Conservation (phyloP, 2,797 vertebrate species). For the Schizothorax lantsangensis region DNA sequence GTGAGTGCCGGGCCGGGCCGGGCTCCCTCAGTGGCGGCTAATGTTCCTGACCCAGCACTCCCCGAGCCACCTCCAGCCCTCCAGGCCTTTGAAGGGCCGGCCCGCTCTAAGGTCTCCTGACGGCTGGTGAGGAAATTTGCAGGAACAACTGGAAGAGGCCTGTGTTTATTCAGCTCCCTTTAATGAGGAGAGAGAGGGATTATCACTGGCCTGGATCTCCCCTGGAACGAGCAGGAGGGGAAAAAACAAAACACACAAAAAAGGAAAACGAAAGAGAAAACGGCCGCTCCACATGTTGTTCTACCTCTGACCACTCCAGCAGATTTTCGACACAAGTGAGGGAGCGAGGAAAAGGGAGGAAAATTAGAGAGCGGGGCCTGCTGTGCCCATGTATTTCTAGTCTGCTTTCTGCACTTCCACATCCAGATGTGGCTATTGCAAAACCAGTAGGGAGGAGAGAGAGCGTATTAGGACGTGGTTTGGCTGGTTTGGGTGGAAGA, state of each 20-base stretch:
- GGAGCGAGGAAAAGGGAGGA: constrained; percentile 53
- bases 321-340: constrained; percentile 64
- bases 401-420: constrained; percentile 64
- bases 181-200: constrained; percentile 86
- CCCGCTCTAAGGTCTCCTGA: constrained; percentile 79
- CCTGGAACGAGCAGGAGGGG: constrained; percentile 45
- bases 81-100: constrained; percentile 79
- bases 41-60: constrained; percentile 72
- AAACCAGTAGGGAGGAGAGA: constrained; percentile 65
- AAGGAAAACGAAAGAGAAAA: constrained; percentile 76
- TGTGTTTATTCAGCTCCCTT: constrained; percentile 86
- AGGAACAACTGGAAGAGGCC: constrained; percentile 87
- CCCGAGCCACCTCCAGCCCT: constrained; percentile 63
- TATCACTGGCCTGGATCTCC: constrained; percentile 79
- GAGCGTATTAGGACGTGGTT: constrained; percentile 29
- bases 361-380: constrained; percentile 52
- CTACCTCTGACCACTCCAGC: constrained; percentile 75
- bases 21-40: constrained; percentile 65
- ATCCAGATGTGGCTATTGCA: constrained; percentile 76
- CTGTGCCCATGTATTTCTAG: constrained; percentile 62
- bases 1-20: constrained; percentile 24
- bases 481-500: constrained; percentile 61
- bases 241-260: constrained; percentile 51
- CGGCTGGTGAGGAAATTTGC: constrained; percentile 83
- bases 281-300: constrained; percentile 82